Conservation (phyloP, 2,888 invertebrate genomes). For the Orchestes rusci region DNA sequence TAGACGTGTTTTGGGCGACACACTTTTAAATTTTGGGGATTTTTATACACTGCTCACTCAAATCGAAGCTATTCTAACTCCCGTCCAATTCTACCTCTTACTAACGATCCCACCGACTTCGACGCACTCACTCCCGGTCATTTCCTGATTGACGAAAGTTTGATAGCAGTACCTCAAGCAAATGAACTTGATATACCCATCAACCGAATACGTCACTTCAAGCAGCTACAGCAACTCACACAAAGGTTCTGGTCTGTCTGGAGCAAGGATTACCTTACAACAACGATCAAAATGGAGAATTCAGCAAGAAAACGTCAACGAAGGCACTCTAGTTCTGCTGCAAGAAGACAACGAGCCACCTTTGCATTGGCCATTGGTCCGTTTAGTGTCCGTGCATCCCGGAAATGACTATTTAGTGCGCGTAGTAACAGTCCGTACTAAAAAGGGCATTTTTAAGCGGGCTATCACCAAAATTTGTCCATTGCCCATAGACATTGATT, state of each 20-base stretch:
- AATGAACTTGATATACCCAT: background rate
- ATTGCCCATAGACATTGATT: background rate
- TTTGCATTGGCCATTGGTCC: no score
- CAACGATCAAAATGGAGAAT: background rate
- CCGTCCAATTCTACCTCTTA: background rate
- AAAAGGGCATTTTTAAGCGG: no score
- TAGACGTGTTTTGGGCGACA: background rate
- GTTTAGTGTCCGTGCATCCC: no score
- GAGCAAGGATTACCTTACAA: slow-evolving; percentile 5
- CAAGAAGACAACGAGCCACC: slow-evolving; percentile 1
- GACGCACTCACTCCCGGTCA: background rate
- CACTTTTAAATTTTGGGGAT: background rate
- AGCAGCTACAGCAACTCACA: slow-evolving; percentile 4
- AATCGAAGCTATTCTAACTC: slow-evolving; percentile 4
- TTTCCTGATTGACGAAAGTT: background rate
- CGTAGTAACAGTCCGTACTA: no score
- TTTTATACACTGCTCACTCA: slow-evolving; percentile 5
- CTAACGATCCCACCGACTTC: background rate
- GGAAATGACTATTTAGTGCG: no score
- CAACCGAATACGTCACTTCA: background rate
- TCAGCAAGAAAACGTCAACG: background rate
- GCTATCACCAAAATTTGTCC: no score
- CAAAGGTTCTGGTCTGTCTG: slow-evolving; percentile 7
- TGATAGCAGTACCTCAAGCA: background rate
- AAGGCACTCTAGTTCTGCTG: background rate